Base-by-base conservation (phyloP, 2,888 invertebrate species). In the Mythimna pallens region DNA sequence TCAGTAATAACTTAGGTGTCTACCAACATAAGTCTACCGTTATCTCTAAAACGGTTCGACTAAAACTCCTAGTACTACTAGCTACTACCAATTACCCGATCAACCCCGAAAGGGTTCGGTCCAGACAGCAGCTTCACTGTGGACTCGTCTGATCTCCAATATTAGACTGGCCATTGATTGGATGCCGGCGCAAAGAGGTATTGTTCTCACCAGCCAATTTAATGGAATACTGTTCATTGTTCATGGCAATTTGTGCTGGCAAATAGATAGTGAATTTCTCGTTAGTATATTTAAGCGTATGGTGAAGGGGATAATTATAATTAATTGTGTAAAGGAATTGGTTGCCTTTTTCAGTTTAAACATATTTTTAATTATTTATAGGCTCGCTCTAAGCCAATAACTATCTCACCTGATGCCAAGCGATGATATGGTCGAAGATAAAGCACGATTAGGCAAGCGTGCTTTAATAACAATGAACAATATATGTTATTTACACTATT, bases 131-230 rank as follows among this genome's bases (percentile, higher is more conserved):
- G 30, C 40, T 30, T 12, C 3, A 55, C 40, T 30, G 14, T 4
- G 34, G 67, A 25, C n/a, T 34, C 12, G 8, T 55, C 30, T 57
- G 67, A 25, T 34, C 34, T 43, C 55, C 30, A 67, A 50, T 68
- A 55, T 67, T 57, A 20, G 20, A 10, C 50, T 30, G 17, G 57
- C 57, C 59, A 50, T 22, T 57, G 55, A 62, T 55, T 67, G 61
- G 55, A 4, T 9, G 20, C 20, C 36, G 17, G 9, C 52, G 30
- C n/a, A n/a, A 34, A 34, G 12, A 57, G 40, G 20, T 14, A 63
- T 43, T 34, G 34, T 43, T 34, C 40, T 34, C n/a, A 43, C 30
- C 20, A 30, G 22, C 12, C 55, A 50, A 62, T 75, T 55, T 22
- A 30, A 40, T 52, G 55, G 22, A 8, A 40, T 30, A 12, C 14